These are phyloP conservation scores for Aphyosemion australe DNA, from an alignment of 2,113 vertebrate species.

Conservation along the genomic window DNA sequence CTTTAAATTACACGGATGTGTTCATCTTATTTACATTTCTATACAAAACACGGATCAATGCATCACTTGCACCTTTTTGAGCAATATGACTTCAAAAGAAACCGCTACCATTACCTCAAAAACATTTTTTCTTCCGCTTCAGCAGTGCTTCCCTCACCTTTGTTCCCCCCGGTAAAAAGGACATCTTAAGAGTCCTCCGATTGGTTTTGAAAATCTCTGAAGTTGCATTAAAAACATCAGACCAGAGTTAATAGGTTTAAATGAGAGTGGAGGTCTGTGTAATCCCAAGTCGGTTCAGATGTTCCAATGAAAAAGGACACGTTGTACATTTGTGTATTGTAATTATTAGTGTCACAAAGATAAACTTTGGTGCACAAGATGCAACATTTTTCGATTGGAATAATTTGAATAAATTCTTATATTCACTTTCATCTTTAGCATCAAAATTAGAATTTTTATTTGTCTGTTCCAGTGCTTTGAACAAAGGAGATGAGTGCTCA, in stretches of 20 bases:
- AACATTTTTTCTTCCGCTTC: conserved; percentile 36
- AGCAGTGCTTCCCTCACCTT: conserved; percentile 43
- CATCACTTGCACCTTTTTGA: conserved; percentile 22
- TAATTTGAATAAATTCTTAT: neutral
- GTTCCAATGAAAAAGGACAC: neutral
- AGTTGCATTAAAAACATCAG: conserved; percentile 1
- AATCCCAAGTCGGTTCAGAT: neutral
- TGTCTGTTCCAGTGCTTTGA: neutral
- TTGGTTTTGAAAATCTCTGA: neutral
- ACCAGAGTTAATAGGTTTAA: neutral
- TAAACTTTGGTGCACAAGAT: neutral
- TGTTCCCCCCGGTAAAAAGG: neutral
- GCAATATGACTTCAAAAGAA: conserved; percentile 27
- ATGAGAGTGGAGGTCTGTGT: neutral
- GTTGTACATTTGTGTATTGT: neutral
- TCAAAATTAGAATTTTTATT: neutral
- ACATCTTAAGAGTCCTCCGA: conserved; percentile 12
- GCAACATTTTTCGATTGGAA: neutral
- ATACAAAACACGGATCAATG: conserved; percentile 7
- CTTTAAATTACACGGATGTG: neutral
- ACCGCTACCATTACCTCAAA: conserved; percentile 16
- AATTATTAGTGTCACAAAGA: neutral
- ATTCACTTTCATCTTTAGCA: neutral
- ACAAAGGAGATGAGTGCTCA: neutral
- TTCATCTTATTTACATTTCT: conserved; percentile 7